phyloP scores from a whole-genome alignment of 2,113 vertebrate genomes.

The Candoia aspera region DNA sequence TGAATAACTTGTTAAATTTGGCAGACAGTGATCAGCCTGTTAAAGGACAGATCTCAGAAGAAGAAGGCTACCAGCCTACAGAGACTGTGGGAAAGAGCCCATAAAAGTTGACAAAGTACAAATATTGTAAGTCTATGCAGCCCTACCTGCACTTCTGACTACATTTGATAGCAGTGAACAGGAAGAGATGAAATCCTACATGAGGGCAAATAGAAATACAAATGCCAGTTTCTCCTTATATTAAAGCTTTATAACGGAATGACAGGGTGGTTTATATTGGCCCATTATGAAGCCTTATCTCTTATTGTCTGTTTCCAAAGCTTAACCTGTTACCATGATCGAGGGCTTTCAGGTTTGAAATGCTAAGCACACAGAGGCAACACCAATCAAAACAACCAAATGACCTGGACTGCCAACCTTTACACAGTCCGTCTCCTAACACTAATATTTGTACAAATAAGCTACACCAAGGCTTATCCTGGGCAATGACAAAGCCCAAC shows the following conservation, averaged over 20 bases:
- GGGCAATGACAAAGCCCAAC: no score
- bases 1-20: not conserved
- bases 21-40: not conserved
- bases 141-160: not conserved
- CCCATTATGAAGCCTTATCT: not conserved
- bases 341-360: not conserved
- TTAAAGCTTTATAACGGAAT: not conserved
- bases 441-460: constrained; percentile 1
- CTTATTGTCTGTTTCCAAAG: not conserved
- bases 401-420: not conserved
- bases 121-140: not conserved
- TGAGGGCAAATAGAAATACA: not conserved
- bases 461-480: not conserved
- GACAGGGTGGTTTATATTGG: not conserved
- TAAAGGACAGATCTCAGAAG: not conserved
- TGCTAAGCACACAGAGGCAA: not conserved
- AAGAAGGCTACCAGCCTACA: not conserved
- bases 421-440: not conserved
- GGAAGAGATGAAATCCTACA: not conserved
- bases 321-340: not conserved
- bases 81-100: not conserved
- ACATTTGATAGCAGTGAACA: not conserved
- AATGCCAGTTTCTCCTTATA: not conserved
- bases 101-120: not conserved
- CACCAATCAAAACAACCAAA: not conserved